Evolutionary conservation across 2,888 invertebrate species (phyloP), one percentile per base, ranked within the genome.

Genomic region (Protula sp.): DNA sequence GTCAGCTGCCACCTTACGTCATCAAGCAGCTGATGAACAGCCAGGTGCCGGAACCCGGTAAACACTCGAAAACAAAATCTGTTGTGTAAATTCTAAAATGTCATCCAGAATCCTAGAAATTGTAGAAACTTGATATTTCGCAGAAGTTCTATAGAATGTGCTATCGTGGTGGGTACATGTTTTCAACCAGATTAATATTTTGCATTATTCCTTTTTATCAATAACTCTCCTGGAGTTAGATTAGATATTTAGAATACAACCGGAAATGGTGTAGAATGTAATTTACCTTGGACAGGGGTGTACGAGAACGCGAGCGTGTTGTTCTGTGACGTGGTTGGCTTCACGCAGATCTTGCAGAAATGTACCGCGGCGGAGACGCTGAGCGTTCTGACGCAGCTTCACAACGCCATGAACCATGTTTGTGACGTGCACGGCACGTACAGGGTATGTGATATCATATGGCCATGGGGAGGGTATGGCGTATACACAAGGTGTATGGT

Each of bases 281-380:
- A 19, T 26, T 47, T 50, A n/a, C n/a, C 2, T 54, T 22, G 2
- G 3, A 5, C 61, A 73, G 72, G 67, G 38, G 65, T 65, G 29
- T 68, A 62, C 58, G 60, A 62, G 4, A 63, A 67, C 14, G 72
- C 69, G 38, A 2, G 3, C 0, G 67, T 76, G 3, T 60, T 77
- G 56, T 77, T 75, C 65, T 71, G 72, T 51, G 77, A 77, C 61
- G 70, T 77, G 28, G 75, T 76, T 5, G 71, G 70, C 1, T 77
- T 77, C 63, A 70, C 74, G 2, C 70, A 67, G 58, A 74, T 76
- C 19, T 69, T 74, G 2, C 50, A 69, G 3, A 24, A 45, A 3
- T 72, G 74, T 58, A 61, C 66, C 0, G 72, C 77, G 1, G 63
- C 69, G 61, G 68, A 73, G 38, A 69, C 75, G 26, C 71, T 74